Evolutionary conservation across 2,797 vertebrate genomes (phyloP), one percentile per base, ranked within the genome.

Genomic region (Rousettus madagascariensis): DNA sequence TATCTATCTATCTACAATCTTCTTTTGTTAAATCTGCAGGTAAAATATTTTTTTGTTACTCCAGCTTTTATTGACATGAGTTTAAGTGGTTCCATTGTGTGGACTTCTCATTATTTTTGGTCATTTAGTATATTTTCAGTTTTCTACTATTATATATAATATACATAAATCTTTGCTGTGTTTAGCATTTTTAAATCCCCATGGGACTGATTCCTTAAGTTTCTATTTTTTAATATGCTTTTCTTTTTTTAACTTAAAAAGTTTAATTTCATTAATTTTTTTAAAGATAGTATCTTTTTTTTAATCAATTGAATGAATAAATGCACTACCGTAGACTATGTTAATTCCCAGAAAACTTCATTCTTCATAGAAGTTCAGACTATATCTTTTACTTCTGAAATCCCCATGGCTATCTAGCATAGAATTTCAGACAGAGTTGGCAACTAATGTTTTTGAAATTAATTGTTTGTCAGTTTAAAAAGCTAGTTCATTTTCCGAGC

Each of bases 211-310:
- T 41, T 61, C 24, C 8, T 87, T 77, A 85, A 19, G 5, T 41
- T 68, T 5, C 38, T 46, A 10, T 46, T 36, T 38, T 43, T 43
- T 43, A 38, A 38, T 38, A 38, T 38, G 38, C 38, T 38, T 38
- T 38, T 38, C 38, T 28, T 38, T 43, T 69, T 5, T 33, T 24
- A 15, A 65, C 20, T 55, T 86, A 15, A 79, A 61, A 26, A 1
- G 26, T 72, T 90, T 85, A 94, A 68, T 77, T 86, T 59, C 0
- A 63, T 86, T 90, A 51, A 17, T 86, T 92, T 57, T 71, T 93
- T 74, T 24, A 83, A 78, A 84, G 36, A 51, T 15, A 51, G 33
- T 66, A 3, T 69, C 17, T 33, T 77, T 57, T 46, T 38, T n/a
- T 36, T 13, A 82, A 16, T 66, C 3, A 71, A 36, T 49, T 36